phyloP scores from a whole-genome alignment of 2,113 vertebrate species.

The Spea multiplicata region DNA sequence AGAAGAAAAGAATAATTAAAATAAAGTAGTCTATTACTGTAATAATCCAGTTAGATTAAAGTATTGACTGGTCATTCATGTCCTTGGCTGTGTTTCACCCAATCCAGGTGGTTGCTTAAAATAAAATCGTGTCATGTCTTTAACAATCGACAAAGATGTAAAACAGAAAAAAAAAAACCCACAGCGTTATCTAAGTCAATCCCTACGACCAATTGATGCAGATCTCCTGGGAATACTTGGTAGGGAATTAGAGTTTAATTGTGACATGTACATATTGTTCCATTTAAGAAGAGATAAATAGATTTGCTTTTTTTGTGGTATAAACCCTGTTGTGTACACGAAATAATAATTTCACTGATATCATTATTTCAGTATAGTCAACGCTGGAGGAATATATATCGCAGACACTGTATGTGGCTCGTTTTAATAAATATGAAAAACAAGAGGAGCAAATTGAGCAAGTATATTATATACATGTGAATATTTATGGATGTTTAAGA shows the following conservation, averaged over 20 bases:
- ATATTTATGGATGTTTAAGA: slow-evolving; percentile 47
- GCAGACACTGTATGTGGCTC: slow-evolving; percentile 37
- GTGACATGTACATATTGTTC: slow-evolving; percentile 8
- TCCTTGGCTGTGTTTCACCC: slow-evolving; percentile 25
- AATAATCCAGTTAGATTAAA: slow-evolving; percentile 36
- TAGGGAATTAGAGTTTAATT: slow-evolving; percentile 7
- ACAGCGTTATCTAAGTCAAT: background rate
- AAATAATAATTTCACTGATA: slow-evolving; percentile 44
- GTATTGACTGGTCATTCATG: slow-evolving; percentile 35
- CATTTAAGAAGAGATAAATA: slow-evolving; percentile 24
- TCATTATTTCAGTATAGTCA: slow-evolving; percentile 30
- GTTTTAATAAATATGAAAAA: slow-evolving; percentile 47
- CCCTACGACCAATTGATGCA: background rate
- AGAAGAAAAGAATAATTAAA: slow-evolving; percentile 36
- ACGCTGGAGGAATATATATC: slow-evolving; percentile 25
- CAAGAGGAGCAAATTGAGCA: slow-evolving; percentile 46
- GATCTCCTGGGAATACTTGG: background rate
- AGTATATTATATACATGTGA: slow-evolving; percentile 45
- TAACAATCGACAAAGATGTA: background rate
- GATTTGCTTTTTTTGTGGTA: slow-evolving; percentile 20
- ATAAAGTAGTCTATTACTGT: slow-evolving; percentile 30
- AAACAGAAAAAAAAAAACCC: background rate
- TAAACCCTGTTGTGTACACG: slow-evolving; percentile 35
- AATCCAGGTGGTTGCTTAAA: slow-evolving; percentile 31
- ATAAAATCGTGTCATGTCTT: background rate